A percentile compares a stretch with the other conserved stretches of the same genome.
These are phyloP conservation scores for Oligia latruncula DNA, from an alignment of 2,888 invertebrate genomes.

Conservation along the genomic window DNA sequence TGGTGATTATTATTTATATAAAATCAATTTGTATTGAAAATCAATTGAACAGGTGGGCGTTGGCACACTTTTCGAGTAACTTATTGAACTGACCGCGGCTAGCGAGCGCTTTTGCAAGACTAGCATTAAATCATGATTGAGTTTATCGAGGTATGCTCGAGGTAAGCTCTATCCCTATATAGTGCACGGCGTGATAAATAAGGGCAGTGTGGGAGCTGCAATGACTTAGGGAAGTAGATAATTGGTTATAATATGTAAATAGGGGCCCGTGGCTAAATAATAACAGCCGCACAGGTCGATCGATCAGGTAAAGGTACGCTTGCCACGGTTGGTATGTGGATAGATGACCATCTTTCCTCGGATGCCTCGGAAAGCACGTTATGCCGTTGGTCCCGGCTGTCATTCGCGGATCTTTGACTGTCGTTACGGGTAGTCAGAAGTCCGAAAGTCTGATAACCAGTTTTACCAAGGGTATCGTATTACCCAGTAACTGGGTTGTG, in stretches of 20 bases:
- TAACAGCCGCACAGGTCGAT: no score
- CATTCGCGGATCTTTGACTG: no score
- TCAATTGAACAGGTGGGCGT: slow-evolving; percentile 10
- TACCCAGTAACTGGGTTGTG: no score
- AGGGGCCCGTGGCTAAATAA: no score
- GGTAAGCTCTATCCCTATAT: background rate
- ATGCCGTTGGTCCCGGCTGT: no score
- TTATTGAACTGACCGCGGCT: slow-evolving; percentile 26
- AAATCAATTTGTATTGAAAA: slow-evolving; percentile 23
- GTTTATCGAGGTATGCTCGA: slow-evolving; percentile 5
- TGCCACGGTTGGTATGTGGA: no score
- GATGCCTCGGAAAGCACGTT: no score
- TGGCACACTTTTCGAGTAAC: slow-evolving; percentile 19
- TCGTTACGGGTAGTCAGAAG: no score
- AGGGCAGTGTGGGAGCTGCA: background rate
- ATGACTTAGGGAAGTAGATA: background rate
- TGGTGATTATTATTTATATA: background rate
- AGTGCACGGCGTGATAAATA: background rate
- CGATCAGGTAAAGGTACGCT: no score
- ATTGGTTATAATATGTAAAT: background rate
- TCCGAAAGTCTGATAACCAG: no score
- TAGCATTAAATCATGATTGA: slow-evolving; percentile 14
- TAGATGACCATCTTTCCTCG: no score
- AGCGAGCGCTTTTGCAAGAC: slow-evolving; percentile 17
- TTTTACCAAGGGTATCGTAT: no score